These are phyloP conservation scores for Syrphus vitripennis DNA, from an alignment of 2,888 invertebrate species.

Conservation along the genomic window DNA sequence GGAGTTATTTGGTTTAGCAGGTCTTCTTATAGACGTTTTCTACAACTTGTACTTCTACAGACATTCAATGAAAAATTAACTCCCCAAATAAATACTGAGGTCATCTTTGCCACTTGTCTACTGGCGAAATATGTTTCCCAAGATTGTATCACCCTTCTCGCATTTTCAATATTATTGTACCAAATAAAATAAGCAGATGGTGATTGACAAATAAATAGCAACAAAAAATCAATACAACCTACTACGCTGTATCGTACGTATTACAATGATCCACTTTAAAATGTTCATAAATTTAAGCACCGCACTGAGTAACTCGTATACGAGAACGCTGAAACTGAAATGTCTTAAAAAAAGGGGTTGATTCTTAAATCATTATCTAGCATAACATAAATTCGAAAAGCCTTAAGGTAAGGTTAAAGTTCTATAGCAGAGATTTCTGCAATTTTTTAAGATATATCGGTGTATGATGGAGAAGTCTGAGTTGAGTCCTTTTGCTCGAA, in stretches of 20 bases:
- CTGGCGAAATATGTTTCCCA: neutral
- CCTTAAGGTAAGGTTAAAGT: neutral
- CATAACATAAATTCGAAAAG: neutral
- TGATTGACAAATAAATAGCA: neutral
- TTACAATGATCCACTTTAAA: neutral
- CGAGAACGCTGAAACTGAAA: neutral
- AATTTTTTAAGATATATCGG: neutral
- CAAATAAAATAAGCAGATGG: neutral
- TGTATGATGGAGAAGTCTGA: neutral
- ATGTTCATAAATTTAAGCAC: neutral
- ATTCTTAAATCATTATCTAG: neutral
- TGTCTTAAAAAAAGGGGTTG: neutral
- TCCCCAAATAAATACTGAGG: too few relatives aligned
- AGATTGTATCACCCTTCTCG: neutral
- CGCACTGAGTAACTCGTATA: neutral
- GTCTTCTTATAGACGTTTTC: too few relatives aligned
- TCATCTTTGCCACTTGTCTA: too few relatives aligned
- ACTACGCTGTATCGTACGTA: neutral
- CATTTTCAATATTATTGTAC: neutral
- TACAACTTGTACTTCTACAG: too few relatives aligned
- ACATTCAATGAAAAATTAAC: too few relatives aligned
- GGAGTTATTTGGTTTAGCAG: too few relatives aligned
- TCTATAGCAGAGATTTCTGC: neutral
- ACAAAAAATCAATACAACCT: neutral
- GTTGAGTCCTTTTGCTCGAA: neutral